phyloP scores from a whole-genome alignment of 2,888 invertebrate species.

The Folsomia manolachei region DNA sequence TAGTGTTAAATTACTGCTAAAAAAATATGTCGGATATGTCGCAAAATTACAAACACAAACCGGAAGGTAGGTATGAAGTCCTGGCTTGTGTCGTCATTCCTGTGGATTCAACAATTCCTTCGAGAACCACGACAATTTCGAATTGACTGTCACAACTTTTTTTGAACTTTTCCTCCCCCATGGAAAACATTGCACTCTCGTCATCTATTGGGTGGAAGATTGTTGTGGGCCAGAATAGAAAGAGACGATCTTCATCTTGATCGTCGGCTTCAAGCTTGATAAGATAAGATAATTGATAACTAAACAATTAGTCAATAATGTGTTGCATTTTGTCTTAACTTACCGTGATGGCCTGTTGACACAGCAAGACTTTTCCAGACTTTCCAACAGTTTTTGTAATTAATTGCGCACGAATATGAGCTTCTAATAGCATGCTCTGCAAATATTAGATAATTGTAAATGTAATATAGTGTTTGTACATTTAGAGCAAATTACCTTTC shows the following conservation, averaged over 20 bases:
- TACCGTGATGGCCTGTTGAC: conserved; percentile 13
- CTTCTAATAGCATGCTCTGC: conserved; percentile 12
- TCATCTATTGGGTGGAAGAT: conserved; percentile 79
- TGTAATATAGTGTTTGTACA: too few species aligned
- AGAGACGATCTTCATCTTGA: conserved; percentile 8
- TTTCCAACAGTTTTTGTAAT: conserved; percentile 4
- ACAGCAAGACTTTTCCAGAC: not conserved
- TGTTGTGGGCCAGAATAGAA: conserved; percentile 14
- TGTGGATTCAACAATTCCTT: conserved; percentile 81
- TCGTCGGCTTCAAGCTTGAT: conserved; percentile 11
- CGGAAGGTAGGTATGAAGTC: conserved; percentile 80
- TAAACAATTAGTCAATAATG: too few species aligned
- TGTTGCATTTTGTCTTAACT: too few species aligned
- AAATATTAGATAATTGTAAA: not conserved
- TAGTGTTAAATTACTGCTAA: too few species aligned
- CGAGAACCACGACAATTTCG: conserved; percentile 81
- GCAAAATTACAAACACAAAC: too few species aligned
- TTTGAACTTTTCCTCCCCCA: not conserved
- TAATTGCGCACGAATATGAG: conserved; percentile 11
- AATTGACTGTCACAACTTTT: conserved; percentile 57
- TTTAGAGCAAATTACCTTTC: conserved; percentile 6
- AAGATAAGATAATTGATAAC: too few species aligned
- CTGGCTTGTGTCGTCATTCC: conserved; percentile 77
- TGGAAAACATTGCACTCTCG: conserved; percentile 73
- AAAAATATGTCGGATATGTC: too few species aligned